Conservation (phyloP, 2,888 invertebrate genomes). For the Ennomos quercinarius region DNA sequence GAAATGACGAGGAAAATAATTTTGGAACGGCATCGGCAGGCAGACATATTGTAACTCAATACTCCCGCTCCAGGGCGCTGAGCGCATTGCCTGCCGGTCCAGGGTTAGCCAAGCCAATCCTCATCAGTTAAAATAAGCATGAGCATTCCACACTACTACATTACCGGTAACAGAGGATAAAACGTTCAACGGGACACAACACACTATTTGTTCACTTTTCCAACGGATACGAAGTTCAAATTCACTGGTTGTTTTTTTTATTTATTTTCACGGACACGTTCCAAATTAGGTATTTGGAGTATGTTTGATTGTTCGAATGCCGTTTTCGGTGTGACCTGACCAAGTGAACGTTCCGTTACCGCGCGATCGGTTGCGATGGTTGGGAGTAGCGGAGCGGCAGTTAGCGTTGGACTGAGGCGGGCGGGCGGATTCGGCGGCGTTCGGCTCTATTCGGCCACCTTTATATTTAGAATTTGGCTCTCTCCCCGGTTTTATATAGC, state of each 20-base stretch:
- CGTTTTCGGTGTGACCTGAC: slow-evolving; percentile 69
- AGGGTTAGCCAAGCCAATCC: slow-evolving; percentile 49
- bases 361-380: slow-evolving; percentile 73
- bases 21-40: slow-evolving; percentile 74
- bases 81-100: slow-evolving; percentile 53
- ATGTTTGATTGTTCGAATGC: slow-evolving; percentile 48
- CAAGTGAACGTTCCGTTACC: slow-evolving; percentile 71
- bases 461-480: slow-evolving; percentile 88
- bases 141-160: slow-evolving; percentile 47
- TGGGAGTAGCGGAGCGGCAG: slow-evolving; percentile 79
- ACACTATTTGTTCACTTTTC: slow-evolving; percentile 67
- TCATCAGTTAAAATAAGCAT: slow-evolving; percentile 52
- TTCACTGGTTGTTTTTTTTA: slow-evolving; percentile 59
- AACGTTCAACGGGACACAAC: slow-evolving; percentile 71
- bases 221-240: slow-evolving; percentile 63
- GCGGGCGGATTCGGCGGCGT: slow-evolving; percentile 75
- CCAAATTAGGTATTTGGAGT: slow-evolving; percentile 61
- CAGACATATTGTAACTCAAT: slow-evolving; percentile 81
- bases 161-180: slow-evolving; percentile 75
- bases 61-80: slow-evolving; percentile 72
- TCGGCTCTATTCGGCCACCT: slow-evolving; percentile 78
- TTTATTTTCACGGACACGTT: slow-evolving; percentile 55
- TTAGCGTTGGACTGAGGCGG: slow-evolving; percentile 82
- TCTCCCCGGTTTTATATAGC: slow-evolving; percentile 86
- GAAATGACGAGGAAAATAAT: slow-evolving; percentile 66